Conservation (phyloP, 1,140 invertebrate genomes). For the Drosophila pseudoananassae region DNA sequence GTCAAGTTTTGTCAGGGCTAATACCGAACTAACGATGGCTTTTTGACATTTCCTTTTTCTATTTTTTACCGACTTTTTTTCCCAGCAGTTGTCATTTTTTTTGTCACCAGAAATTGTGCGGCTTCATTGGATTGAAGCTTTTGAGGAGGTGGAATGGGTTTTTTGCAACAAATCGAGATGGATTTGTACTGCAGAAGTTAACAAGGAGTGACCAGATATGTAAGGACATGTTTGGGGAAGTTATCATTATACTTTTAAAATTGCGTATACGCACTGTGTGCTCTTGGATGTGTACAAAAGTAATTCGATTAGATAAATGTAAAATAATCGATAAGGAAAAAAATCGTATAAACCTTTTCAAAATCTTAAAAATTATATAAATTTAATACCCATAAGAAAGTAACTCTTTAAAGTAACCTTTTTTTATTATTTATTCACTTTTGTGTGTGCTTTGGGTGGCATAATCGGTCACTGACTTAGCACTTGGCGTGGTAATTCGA, state of each 20-base stretch:
- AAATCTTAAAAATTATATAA: neutral
- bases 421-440: neutral
- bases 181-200: slow-evolving; percentile 30
- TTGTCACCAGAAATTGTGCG: slow-evolving; percentile 53
- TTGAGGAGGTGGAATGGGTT: slow-evolving; percentile 14
- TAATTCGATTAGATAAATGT: too few species aligned
- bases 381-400: neutral
- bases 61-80: slow-evolving; percentile 42
- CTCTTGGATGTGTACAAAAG: too few species aligned
- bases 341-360: neutral
- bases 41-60: slow-evolving; percentile 51
- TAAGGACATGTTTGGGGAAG: too few species aligned
- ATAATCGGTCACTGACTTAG: slow-evolving; percentile 81
- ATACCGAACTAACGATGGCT: slow-evolving; percentile 64
- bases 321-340: too few species aligned
- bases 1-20: slow-evolving; percentile 55
- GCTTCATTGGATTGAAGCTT: slow-evolving; percentile 46
- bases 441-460: slow-evolving; percentile 73
- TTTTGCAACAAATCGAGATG: slow-evolving; percentile 31
- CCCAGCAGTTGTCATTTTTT: slow-evolving; percentile 21
- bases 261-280: neutral
- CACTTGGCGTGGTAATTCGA: slow-evolving; percentile 81
- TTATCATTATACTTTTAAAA: neutral
- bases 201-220: slow-evolving; percentile 22
- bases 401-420: neutral